phyloP scores from a whole-genome alignment of 2,113 vertebrate species.

The Albula goreensis region DNA sequence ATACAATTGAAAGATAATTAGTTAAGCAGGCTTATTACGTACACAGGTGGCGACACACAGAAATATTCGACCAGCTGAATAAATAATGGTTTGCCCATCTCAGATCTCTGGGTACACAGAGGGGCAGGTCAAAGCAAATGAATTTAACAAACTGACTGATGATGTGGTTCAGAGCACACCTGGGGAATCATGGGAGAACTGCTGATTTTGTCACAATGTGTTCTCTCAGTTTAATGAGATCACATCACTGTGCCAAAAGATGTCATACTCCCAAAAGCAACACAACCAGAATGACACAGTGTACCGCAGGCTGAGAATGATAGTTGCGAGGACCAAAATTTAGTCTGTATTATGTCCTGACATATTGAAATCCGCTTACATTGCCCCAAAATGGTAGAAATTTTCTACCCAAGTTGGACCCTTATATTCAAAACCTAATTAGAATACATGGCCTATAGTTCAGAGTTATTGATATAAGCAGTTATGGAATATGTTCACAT shows the following conservation, averaged over 20 bases:
- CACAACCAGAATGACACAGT: neutral
- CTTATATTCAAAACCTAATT: no score
- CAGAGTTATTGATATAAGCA: no score
- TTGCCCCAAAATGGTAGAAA: no score
- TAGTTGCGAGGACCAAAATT: neutral
- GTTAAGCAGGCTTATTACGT: neutral
- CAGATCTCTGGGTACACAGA: neutral
- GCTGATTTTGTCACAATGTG: neutral
- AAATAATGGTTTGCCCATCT: neutral
- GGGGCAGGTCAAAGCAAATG: neutral
- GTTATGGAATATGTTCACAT: no score
- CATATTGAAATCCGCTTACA: no score
- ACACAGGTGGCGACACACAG: neutral
- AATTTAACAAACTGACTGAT: neutral
- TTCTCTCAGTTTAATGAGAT: neutral
- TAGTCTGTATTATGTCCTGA: no score
- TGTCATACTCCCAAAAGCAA: neutral
- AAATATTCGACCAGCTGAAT: neutral
- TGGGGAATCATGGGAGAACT: neutral
- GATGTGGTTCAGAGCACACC: neutral
- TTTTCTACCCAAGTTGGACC: no score
- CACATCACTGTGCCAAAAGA: neutral
- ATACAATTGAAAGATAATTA: constrained; percentile 3
- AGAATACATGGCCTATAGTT: no score
- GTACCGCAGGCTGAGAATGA: neutral